These are phyloP conservation scores for Sebastes diaconus DNA, from an alignment of 2,797 vertebrate genomes.

Conservation along the genomic window DNA sequence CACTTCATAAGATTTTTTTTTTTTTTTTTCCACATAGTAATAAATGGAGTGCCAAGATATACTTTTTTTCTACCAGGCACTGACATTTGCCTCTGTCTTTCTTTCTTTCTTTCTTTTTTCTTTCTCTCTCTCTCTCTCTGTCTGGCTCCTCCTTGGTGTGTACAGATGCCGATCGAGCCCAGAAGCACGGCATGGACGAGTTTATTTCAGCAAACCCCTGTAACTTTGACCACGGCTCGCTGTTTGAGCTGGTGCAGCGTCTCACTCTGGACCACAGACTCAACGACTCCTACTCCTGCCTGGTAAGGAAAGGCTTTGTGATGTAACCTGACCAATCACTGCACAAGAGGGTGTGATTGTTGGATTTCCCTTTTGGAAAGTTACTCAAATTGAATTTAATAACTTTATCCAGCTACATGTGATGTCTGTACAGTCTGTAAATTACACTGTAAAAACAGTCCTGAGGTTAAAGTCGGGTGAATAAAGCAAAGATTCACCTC, in stretches of 20 bases:
- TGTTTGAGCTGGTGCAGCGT: slow-evolving; percentile 97
- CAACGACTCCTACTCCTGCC: slow-evolving; percentile 98
- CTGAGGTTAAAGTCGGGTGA: background rate
- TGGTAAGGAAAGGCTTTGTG: slow-evolving; percentile 84
- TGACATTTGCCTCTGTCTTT: slow-evolving; percentile 3
- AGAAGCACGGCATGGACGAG: slow-evolving; percentile 99
- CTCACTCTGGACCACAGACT: slow-evolving; percentile 99
- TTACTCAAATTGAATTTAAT: too few species aligned
- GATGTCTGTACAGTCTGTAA: background rate
- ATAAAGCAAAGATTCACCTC: background rate
- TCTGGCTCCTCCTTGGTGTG: background rate
- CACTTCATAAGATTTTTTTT: background rate
- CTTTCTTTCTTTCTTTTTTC: background rate
- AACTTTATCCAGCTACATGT: background rate
- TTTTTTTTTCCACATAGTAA: background rate
- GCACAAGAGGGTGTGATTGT: background rate
- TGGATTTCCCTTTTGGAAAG: background rate
- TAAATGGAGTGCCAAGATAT: background rate
- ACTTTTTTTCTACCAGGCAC: background rate
- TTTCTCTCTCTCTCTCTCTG: background rate
- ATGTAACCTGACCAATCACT: background rate
- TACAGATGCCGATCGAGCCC: slow-evolving; percentile 98
- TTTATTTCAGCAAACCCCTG: slow-evolving; percentile 99
- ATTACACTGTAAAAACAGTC: background rate
- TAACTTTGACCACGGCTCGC: slow-evolving; percentile 96